Evolutionary conservation across 2,888 invertebrate genomes (phyloP), one percentile per base, ranked within the genome.

Genomic region (Liposcelis brunnea): DNA sequence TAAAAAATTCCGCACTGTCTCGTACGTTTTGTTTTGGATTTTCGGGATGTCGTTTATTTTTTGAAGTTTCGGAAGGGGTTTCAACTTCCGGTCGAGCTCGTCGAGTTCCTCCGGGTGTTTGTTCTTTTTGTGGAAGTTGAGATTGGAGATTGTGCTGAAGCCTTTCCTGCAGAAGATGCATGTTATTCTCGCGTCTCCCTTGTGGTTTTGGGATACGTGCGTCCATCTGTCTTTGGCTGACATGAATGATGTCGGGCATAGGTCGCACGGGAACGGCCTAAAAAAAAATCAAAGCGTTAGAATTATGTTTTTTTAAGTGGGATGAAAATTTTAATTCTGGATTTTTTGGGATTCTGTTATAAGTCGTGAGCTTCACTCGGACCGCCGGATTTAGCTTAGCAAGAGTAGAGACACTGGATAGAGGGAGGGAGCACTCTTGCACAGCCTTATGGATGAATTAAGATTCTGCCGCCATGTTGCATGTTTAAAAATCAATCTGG

Each of bases 181-280:
- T 1, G 65, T 65, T 15, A 65, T 63, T 2, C 62, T 61, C n/a
- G 64, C 64, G 54, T 65, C 62, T n/a, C 65, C 65, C 47, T 62
- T 61, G 49, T 66, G 65, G 18, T 60, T 59, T 2, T 64, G 62
- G 7, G 64, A 64, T 6, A 66, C 65, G 47, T 66, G 65, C 31
- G 64, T 65, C 65, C 65, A 66, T 36, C 65, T 58, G 53, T 66
- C 65, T 49, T 66, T 65, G 1, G 65, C 64, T 6, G 64, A 63
- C 3, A 64, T 64, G 50, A 65, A 65, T 14, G 64, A 61, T 51
- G 65, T 65, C 51, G 61, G 61, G 51, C 65, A 66, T 10, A 66
- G 58, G 53, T 66, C 65, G 49, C 65, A 66, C 38, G 61, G 61
- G 50, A 63, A 65, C 10, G 64, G 62, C 51, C 65, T 61, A 44